Percentiles rank a stretch among this genome's conserved stretches.
Evolutionary conservation across 2,113 vertebrate species (phyloP).

Genomic region (Oreochromis aureus): DNA sequence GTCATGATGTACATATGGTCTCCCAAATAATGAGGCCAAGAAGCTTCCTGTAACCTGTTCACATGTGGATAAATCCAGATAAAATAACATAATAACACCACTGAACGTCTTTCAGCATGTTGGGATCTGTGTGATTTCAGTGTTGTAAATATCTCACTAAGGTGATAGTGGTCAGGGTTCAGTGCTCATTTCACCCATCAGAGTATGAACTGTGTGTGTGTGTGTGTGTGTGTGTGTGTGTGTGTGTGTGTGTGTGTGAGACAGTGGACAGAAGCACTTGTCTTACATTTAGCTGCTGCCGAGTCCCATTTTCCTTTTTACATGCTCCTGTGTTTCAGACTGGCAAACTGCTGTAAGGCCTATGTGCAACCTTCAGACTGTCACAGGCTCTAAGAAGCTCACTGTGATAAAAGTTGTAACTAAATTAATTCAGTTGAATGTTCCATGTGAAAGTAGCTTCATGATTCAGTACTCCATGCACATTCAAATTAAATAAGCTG

Average conservation of each 20-base stretch:
- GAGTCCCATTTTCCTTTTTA: neutral
- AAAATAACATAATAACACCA: neutral
- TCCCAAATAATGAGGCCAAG: neutral
- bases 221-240: neutral
- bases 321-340: neutral
- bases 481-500: neutral
- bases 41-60: neutral
- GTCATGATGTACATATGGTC: neutral
- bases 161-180: neutral
- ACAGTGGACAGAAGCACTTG: neutral
- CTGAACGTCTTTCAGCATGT: neutral
- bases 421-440: neutral
- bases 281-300: neutral
- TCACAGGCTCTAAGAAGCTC: neutral
- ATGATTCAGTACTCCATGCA: neutral
- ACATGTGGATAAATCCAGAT: neutral
- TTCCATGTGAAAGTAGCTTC: neutral
- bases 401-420: neutral
- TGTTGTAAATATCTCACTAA: constrained; percentile 47
- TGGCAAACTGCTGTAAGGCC: too few relatives aligned
- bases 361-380: neutral
- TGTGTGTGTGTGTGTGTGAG: neutral
- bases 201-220: neutral
- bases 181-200: neutral
- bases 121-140: neutral